Percentiles rank a stretch among this genome's conserved stretches.
phyloP scores from a whole-genome alignment of 2,797 vertebrate genomes.

The Avahi laniger region DNA sequence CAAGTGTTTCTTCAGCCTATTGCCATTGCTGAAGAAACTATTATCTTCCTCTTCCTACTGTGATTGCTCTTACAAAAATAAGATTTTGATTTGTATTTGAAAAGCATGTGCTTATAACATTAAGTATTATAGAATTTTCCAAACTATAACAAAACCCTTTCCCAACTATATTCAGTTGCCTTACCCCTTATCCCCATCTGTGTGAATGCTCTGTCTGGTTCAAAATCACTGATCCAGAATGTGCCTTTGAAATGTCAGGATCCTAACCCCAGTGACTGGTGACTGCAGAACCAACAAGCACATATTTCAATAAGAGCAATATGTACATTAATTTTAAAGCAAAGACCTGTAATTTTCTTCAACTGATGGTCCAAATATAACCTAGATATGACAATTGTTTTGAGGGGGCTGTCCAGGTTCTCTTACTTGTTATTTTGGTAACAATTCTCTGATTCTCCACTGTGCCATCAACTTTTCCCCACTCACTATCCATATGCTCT shows the following conservation, averaged over 20 bases:
- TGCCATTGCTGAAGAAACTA: neutral
- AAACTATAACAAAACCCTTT: neutral
- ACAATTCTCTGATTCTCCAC: neutral
- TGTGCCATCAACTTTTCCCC: neutral
- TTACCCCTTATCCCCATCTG: neutral
- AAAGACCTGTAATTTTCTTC: neutral
- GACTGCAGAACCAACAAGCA: neutral
- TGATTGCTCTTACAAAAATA: slow-evolving; percentile 16
- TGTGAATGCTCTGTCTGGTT: neutral
- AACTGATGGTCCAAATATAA: neutral
- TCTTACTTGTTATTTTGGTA: neutral
- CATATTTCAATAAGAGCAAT: neutral
- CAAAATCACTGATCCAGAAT: neutral
- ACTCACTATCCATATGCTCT: neutral
- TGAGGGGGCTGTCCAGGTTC: neutral
- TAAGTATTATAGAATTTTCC: neutral
- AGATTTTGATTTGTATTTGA: neutral
- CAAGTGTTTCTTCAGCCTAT: neutral
- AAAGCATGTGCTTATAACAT: neutral
- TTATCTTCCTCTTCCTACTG: neutral
- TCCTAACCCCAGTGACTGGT: neutral
- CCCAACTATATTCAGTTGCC: neutral
- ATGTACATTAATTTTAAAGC: neutral
- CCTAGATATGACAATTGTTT: neutral
- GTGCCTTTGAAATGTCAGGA: neutral